phyloP scores from a whole-genome alignment of 1,140 invertebrate genomes.

The Philotrypesis tridentata region DNA sequence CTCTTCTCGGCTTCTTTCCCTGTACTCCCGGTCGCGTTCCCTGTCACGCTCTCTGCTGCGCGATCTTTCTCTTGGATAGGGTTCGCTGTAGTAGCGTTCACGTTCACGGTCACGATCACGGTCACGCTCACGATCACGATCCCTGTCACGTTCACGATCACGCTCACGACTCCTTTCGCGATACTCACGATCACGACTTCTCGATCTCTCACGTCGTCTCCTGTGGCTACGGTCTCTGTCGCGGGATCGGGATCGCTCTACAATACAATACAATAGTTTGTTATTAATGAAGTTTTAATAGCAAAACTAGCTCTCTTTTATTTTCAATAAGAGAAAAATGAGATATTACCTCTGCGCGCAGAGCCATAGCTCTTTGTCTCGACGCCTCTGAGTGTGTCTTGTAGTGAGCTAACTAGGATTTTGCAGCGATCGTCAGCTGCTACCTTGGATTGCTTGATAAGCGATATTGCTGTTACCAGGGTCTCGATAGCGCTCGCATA shows the following conservation, averaged over 20 bases:
- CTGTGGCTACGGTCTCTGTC: constrained; percentile 83
- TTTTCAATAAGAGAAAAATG: constrained; percentile 6
- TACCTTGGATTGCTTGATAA: constrained; percentile 98
- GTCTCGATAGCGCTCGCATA: constrained; percentile 99
- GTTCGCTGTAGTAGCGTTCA: constrained; percentile 71
- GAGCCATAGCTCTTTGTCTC: constrained; percentile 96
- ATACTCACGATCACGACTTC: constrained; percentile 85
- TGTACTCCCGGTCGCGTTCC: constrained; percentile 80
- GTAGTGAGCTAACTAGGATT: constrained; percentile 95
- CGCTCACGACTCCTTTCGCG: constrained; percentile 83
- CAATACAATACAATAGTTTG: constrained; percentile 54
- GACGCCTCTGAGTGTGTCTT: constrained; percentile 98
- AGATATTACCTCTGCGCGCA: constrained; percentile 74
- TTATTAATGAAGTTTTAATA: background rate
- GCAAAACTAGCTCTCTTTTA: background rate
- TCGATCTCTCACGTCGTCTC: constrained; percentile 84
- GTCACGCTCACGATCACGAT: constrained; percentile 79
- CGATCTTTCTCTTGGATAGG: constrained; percentile 74
- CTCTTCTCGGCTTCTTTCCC: constrained; percentile 82
- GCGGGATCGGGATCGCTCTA: constrained; percentile 83
- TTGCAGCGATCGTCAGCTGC: constrained; percentile 98
- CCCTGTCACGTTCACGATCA: constrained; percentile 77
- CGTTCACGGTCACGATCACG: constrained; percentile 76
- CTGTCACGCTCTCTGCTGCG: constrained; percentile 82
- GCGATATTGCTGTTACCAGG: constrained; percentile 96